phyloP scores from a whole-genome alignment of 2,113 vertebrate genomes.

The Erythrolamprus reginae region DNA sequence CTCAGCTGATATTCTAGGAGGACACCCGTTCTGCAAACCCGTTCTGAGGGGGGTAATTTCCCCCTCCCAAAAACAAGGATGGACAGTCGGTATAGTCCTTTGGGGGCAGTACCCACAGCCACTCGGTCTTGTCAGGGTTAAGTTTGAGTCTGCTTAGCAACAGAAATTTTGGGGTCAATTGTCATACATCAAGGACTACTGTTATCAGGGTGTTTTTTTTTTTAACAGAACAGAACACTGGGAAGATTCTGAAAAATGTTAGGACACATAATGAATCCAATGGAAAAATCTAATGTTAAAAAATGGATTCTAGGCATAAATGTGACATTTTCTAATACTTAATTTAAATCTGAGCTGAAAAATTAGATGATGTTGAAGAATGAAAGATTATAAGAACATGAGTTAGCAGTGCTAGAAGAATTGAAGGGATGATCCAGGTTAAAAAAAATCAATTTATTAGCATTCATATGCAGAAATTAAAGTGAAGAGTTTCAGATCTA shows the following conservation, averaged over 20 bases:
- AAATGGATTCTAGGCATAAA: background rate
- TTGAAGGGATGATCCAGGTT: background rate
- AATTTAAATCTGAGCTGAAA: constrained; percentile 6
- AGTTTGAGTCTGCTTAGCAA: no score
- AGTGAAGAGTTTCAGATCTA: constrained; percentile 4
- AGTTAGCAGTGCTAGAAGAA: background rate
- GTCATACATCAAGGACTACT: no score
- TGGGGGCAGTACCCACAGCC: no score
- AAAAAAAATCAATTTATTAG: background rate
- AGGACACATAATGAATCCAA: background rate
- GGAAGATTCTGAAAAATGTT: background rate
- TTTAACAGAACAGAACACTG: background rate
- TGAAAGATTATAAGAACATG: background rate
- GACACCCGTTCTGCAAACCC: no score
- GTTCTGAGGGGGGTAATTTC: no score
- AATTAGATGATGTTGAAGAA: background rate
- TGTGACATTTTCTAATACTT: background rate
- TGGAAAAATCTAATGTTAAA: background rate
- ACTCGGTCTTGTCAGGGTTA: no score
- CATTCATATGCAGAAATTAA: constrained; percentile 4
- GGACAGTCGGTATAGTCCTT: no score
- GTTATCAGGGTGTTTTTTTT: background rate
- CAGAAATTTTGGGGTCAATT: background rate
- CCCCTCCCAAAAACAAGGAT: no score
- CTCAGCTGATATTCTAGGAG: no score